Evolutionary conservation across 2,888 invertebrate species (phyloP), one percentile per base, ranked within the genome.

Genomic region (Anoplius nigerrimus): DNA sequence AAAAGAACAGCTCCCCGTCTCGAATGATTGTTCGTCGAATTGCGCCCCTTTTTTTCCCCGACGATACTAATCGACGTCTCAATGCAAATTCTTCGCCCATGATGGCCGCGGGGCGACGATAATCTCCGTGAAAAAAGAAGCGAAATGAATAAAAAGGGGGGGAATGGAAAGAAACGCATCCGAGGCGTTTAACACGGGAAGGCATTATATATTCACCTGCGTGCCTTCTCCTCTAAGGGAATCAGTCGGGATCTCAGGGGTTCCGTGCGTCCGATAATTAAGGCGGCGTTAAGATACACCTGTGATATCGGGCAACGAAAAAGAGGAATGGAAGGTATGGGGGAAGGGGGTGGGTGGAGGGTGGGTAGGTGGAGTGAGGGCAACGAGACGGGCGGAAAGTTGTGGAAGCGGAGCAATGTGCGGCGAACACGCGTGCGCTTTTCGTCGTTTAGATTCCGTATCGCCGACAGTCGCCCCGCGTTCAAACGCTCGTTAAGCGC

Each of bases 221-320:
- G 63, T 55, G 62, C 0, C 34, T 34, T 34, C 34, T 34, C 11
- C 34, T 34, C 34, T 34, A 34, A 34, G 34, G 34, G 53, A 22
- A 43, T 42, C 16, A 51, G 60, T 48, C 58, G 21, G 48, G 34
- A 34, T 34, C 34, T 34, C 34, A 34, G 34, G 34, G 34, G 34
- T 34, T 74, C 72, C 72, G 74, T 76, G 75, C 58, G 66, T 22
- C 46, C 24, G 46, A 51, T 34, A 67, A 79, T 79, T 72, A 72
- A 66, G 65, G 13, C 55, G 54, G 51, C 66, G 70, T 78, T 70
- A 65, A 78, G 34, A 34, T 34, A 74, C 73, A 72, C 34, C 58
- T 34, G 64, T 69, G 76, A 74, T 76, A 78, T 55, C 69, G 56
- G 57, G 18, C 22, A 11, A n/a, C 18, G 22, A 42, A 0, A 18